Evolutionary conservation across 2,888 invertebrate genomes (phyloP).

Genomic region (Phania funesta): DNA sequence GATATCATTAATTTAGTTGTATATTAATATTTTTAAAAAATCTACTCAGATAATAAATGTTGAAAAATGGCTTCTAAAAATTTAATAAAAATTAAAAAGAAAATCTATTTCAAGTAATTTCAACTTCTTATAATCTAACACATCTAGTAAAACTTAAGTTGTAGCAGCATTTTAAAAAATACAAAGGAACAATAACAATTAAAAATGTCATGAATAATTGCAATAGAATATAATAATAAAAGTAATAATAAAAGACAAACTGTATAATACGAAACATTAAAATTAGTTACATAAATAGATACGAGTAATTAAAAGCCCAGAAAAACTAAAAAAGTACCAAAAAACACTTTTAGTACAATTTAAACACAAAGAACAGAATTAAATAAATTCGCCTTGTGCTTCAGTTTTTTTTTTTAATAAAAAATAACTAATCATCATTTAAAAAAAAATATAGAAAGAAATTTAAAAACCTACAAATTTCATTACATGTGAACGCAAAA

Average conservation of each 20-base stretch:
- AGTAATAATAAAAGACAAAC: neutral
- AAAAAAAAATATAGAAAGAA: slow-evolving; percentile 18
- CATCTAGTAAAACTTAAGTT: slow-evolving; percentile 23
- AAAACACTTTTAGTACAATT: slow-evolving; percentile 50
- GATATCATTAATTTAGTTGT: slow-evolving; percentile 66
- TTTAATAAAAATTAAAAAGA: neutral
- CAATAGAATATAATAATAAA: neutral
- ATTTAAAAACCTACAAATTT: slow-evolving; percentile 12
- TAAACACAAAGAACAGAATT: slow-evolving; percentile 14
- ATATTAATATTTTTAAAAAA: slow-evolving; percentile 44
- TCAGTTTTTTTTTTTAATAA: slow-evolving; percentile 57
- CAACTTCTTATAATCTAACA: slow-evolving; percentile 5
- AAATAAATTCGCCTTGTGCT: slow-evolving; percentile 56
- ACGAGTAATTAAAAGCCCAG: neutral
- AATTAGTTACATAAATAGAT: slow-evolving; percentile 25
- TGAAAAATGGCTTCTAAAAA: slow-evolving; percentile 32
- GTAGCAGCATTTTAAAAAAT: slow-evolving; percentile 24
- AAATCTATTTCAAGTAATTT: slow-evolving; percentile 10
- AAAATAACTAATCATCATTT: slow-evolving; percentile 13
- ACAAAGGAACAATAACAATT: slow-evolving; percentile 14
- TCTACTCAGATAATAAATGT: slow-evolving; percentile 18
- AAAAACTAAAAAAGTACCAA: slow-evolving; percentile 9
- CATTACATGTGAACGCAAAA: slow-evolving; percentile 1
- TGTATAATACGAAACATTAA: neutral
- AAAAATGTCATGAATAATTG: slow-evolving; percentile 13